A percentile compares a stretch with the other conserved stretches of the same genome.
These are phyloP conservation scores for Cossypha dichroa DNA, from an alignment of 2,797 vertebrate genomes.

Conservation along the genomic window DNA sequence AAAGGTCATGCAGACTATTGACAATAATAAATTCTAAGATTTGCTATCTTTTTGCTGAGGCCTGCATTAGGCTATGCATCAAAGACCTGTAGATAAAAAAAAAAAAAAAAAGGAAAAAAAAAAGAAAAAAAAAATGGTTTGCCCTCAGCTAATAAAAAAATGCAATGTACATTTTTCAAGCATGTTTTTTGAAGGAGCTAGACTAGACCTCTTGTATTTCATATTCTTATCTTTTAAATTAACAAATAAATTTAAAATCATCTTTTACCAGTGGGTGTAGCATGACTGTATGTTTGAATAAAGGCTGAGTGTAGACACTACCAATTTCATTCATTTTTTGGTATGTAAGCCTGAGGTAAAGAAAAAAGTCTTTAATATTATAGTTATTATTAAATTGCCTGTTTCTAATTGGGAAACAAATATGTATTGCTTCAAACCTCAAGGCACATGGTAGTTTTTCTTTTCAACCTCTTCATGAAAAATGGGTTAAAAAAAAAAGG, in stretches of 20 bases:
- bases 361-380: not conserved
- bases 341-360: not conserved
- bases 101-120: not conserved
- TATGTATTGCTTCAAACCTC: not conserved
- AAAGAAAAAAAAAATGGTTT: not conserved
- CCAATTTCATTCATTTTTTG: slow-evolving; percentile 25
- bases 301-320: not conserved
- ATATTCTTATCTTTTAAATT: slow-evolving; percentile 12
- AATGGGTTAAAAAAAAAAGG: not conserved
- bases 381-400: not conserved
- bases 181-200: slow-evolving; percentile 37
- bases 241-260: not conserved
- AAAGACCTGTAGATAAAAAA: not conserved
- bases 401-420: slow-evolving; percentile 18
- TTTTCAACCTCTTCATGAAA: not conserved
- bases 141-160: slow-evolving; percentile 33
- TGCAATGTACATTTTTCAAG: slow-evolving; percentile 37
- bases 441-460: not conserved
- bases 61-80: slow-evolving; percentile 68
- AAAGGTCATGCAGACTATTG: slow-evolving; percentile 80
- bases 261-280: slow-evolving; percentile 1
- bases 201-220: not conserved
- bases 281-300: not conserved
- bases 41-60: slow-evolving; percentile 77
- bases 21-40: slow-evolving; percentile 82